Evolutionary conservation across 2,797 vertebrate species (phyloP).

Genomic region (Falco novaeseelandiae): DNA sequence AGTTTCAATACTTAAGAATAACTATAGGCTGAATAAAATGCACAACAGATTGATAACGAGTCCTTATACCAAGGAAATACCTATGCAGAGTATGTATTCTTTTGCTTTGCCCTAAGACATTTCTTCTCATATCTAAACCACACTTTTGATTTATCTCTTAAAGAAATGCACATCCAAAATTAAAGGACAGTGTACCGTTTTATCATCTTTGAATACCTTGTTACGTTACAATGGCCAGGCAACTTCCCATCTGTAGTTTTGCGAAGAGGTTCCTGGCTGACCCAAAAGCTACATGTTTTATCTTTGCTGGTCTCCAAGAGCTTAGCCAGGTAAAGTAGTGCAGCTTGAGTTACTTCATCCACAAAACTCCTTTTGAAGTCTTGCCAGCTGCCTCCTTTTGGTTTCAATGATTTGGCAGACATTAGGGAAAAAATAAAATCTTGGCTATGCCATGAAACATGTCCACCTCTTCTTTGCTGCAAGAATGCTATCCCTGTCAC

Average conservation of each 20-base stretch:
- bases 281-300: constrained; percentile 20
- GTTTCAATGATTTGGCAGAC: constrained; percentile 31
- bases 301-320: constrained; percentile 19
- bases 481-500: not conserved
- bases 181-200: not conserved
- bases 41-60: not conserved
- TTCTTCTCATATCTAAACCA: not conserved
- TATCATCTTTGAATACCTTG: not conserved
- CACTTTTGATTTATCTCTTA: not conserved
- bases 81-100: not conserved
- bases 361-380: constrained; percentile 19
- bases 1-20: not conserved
- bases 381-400: constrained; percentile 7
- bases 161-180: not conserved
- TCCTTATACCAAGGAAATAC: not conserved
- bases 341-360: constrained; percentile 41
- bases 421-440: not conserved
- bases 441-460: not conserved
- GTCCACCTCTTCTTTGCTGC: not conserved
- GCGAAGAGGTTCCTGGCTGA: not conserved
- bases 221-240: not conserved
- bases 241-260: constrained; percentile 19
- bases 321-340: constrained; percentile 9
- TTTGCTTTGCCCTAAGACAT: not conserved
- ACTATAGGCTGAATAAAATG: not conserved